Conservation (phyloP, 2,113 vertebrate species). For the Atlantisia rogersi region DNA sequence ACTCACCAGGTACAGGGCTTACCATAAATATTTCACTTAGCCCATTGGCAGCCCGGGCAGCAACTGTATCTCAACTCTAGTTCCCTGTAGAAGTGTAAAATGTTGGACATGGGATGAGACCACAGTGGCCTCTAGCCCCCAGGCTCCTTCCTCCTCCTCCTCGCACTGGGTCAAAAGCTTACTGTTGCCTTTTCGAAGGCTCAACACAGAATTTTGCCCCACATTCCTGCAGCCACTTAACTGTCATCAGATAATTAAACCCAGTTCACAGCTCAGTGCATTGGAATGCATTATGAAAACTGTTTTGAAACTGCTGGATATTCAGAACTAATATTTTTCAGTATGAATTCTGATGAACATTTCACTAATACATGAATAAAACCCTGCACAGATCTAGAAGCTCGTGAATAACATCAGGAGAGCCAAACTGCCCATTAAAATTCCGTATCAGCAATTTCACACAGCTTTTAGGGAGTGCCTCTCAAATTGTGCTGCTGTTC, state of each 20-base stretch:
- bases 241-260: constrained; percentile 1
- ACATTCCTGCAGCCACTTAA: background rate
- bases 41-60: background rate
- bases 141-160: background rate
- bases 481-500: constrained; percentile 9
- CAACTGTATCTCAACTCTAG: background rate
- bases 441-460: background rate
- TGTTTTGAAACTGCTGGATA: background rate
- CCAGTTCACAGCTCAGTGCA: constrained; percentile 14
- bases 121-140: fast-evolving
- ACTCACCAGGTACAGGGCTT: background rate
- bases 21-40: background rate
- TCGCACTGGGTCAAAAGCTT: fast-evolving
- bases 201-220: background rate
- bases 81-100: background rate
- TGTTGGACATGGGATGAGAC: background rate
- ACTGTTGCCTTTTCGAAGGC: background rate
- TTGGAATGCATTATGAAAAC: constrained; percentile 17
- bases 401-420: background rate
- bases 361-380: background rate
- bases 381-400: background rate
- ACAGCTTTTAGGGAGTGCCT: constrained; percentile 36
- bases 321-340: background rate
- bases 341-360: background rate
- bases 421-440: background rate